Conservation (phyloP, 2,113 vertebrate species). For the rat (Rattus norvegicus) region GRCr8 NC_086035.1:28020501-28021000, state of each 20-base stretch:
- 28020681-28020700: background rate
- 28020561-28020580: background rate
- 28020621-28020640: background rate
- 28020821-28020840: background rate
- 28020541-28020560: background rate
- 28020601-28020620: constrained; percentile 25
- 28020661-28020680: background rate
- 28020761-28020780: background rate
- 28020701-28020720: constrained; percentile 52
- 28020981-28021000: background rate
- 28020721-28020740: background rate
- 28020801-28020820: background rate
- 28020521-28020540: background rate
- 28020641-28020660: background rate
- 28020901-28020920: background rate
- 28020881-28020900: background rate
- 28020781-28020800: background rate
- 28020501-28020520: background rate
- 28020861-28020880: too few relatives aligned
- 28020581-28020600: background rate
- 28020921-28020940: background rate
- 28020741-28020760: background rate
- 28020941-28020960: background rate
- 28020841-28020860: background rate
- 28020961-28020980: background rate